Conservation (phyloP, 2,797 vertebrate species). For the Zalophus californianus region DNA sequence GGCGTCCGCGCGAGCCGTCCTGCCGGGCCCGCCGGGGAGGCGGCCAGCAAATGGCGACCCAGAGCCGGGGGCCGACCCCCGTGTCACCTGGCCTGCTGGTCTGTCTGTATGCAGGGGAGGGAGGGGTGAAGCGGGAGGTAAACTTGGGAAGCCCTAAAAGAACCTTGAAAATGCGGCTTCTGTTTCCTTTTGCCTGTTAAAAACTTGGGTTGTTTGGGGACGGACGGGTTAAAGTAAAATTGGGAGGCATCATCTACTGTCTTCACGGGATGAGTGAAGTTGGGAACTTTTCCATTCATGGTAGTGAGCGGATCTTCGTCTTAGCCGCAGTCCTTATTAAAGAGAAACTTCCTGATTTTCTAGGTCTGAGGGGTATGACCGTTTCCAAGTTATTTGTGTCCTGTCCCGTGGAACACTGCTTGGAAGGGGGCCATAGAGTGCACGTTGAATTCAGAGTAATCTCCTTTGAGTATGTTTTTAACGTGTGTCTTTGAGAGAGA, state of each 20-base stretch:
- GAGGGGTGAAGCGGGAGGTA: background rate
- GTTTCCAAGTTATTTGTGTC: background rate
- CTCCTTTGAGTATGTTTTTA: background rate
- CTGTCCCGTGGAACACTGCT: background rate
- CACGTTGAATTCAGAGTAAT: background rate
- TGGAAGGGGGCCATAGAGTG: background rate
- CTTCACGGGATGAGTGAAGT: conserved; percentile 46
- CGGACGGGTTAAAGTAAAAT: background rate
- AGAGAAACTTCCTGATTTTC: background rate
- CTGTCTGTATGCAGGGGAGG: background rate
- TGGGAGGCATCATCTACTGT: background rate
- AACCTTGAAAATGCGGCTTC: background rate
- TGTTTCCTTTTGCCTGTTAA: background rate
- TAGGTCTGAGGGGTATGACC: background rate
- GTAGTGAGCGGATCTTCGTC: conserved; percentile 36
- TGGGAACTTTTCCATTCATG: conserved; percentile 78
- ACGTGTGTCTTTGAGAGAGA: background rate
- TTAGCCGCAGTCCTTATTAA: background rate
- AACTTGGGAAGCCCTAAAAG: background rate
- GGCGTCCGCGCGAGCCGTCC: background rate
- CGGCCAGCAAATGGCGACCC: conserved; percentile 69
- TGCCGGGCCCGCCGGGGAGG: background rate
- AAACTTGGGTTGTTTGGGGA: conserved; percentile 21
- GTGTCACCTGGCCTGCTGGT: background rate
- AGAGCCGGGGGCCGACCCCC: background rate